Evolutionary conservation across 2,888 invertebrate species (phyloP), one percentile per base, ranked within the genome.

Genomic region (Drosophila percnosoma): DNA sequence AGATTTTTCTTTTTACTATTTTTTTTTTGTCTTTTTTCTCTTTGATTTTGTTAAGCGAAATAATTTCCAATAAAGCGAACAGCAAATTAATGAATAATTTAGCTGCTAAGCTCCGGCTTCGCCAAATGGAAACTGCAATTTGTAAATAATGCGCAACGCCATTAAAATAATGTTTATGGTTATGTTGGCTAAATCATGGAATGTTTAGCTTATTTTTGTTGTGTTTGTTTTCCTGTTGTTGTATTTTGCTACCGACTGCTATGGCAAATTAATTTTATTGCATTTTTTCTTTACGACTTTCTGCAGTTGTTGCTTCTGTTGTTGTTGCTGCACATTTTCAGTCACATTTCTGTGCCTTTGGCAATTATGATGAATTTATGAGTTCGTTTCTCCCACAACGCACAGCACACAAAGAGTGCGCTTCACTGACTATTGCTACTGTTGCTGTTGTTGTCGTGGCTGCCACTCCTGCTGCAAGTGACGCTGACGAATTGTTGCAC

Each of bases 341-440:
- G 83, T 89, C 88, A 87, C 88, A 90, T 83, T 85, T 80, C 82
- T 75, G 65, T 79, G 79, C 78, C 80, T 74, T 82, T 71, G 82
- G 90, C 90, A 90, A 89, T 90, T 90, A 90, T 89, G 90, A 87
- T 78, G 85, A 90, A 87, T 87, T 87, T 90, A 87, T 87, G 87
- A 87, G 87, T 90, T 87, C 90, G 80, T 90, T 90, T 89, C 82
- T 89, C 90, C 90, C 90, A 80, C 54, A 49, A 60, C 31, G 57
- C 58, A 52, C 42, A 61, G 69, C 48, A 66, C 18, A 42, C 38
- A 60, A 54, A 34, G 59, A 63, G 49, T 58, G 63, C 70, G 79
- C 79, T 78, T 82, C 63, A 82, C 55, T 78, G 79, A 59, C 38
- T 70, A 64, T 82, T 70, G 53, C 64, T 57, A 51, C 34, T 60